A percentile compares a stretch with the other conserved stretches of the same genome.
Evolutionary conservation across 2,797 vertebrate species (phyloP).

Genomic region (Macroramphosus scolopax): DNA sequence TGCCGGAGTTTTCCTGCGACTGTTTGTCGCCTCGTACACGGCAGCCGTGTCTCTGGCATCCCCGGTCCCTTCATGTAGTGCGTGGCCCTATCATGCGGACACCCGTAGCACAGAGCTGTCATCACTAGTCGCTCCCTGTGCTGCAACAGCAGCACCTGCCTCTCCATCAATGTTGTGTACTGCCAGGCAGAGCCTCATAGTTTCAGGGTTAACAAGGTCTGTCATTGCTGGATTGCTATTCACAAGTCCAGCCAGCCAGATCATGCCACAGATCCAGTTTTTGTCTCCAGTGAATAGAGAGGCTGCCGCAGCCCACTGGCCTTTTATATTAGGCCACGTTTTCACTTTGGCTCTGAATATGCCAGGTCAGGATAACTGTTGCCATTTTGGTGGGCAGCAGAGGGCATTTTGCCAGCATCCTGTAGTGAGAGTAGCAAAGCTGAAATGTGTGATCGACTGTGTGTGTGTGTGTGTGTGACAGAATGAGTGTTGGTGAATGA

Average conservation of each 20-base stretch:
- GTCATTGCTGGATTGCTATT: conserved; percentile 75
- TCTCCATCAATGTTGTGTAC: conserved; percentile 21
- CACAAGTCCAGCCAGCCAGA: conserved; percentile 67
- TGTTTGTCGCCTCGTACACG: conserved; percentile 29
- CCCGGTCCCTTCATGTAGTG: conserved; percentile 16
- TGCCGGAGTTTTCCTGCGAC: conserved; percentile 31
- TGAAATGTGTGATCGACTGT: conserved; percentile 40
- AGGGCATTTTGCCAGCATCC: conserved; percentile 62
- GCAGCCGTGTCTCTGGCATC: conserved; percentile 35
- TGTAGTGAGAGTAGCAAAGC: conserved; percentile 33
- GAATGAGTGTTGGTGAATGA: conserved; percentile 30
- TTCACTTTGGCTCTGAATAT: conserved; percentile 72
- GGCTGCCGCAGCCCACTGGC: conserved; percentile 61
- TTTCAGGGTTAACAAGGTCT: conserved; percentile 54
- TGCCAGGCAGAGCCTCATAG: conserved; percentile 26
- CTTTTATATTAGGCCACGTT: conserved; percentile 66
- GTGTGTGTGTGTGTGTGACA: conserved; percentile 22
- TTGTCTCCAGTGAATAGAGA: conserved; percentile 78
- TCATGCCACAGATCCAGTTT: conserved; percentile 76
- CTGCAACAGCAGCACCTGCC: conserved; percentile 16
- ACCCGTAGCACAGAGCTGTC: conserved; percentile 32
- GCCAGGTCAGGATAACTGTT: conserved; percentile 79
- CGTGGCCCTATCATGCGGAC: conserved; percentile 30
- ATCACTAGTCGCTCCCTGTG: conserved; percentile 16
- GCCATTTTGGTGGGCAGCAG: conserved; percentile 61